Base-by-base conservation (phyloP, 2,888 invertebrate species). In the Steinernema carpocapsae region DNA sequence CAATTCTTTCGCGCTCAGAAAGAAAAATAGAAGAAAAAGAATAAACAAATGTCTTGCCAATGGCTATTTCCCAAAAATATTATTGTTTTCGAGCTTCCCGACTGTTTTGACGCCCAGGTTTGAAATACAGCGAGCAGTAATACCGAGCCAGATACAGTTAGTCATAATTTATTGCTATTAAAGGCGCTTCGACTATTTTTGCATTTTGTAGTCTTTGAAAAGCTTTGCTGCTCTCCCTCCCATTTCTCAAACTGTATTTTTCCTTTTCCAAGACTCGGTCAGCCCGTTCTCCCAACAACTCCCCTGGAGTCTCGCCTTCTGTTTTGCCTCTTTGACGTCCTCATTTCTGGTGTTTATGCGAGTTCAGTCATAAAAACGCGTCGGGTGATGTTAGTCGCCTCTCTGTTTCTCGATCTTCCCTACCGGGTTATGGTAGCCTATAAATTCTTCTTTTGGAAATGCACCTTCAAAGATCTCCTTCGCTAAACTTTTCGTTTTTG, bases 21-120 rank as follows among this genome's bases (percentile, higher is more conserved):
- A 26, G 32, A 32, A 64, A 29, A n/a, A 26, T 29, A 64, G 2
- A 64, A 64, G 32, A 64, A 24, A 19, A 56, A 56, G 56, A 56
- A 56, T 29, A 64, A 64, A 64, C 64, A 64, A 64, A 64, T 64
- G 64, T 64, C 64, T 26, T 17, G 29, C 7, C 64, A n/a, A 29
- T 4, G 29, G 56, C 48, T 4, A 19, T 19, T 48, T 48, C 48
- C 48, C 48, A n/a, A 32, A 32, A 64, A 64, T 64, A 64, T 64
- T 32, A 12, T 64, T 64, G 24, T 26, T 64, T 64, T 64, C 52
- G 12, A 2, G 52, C 52, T 19, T 22, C 22, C 10, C 37, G 37
- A 37, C 37, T 37, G 37, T 10, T 37, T 3, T 37, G 3, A 10
- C 37, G 37, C 4, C 37, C 37, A 37, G 37, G 37, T 37, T 37